Base-by-base conservation (phyloP, 2,113 vertebrate species). In the Amazona guildingii region DNA sequence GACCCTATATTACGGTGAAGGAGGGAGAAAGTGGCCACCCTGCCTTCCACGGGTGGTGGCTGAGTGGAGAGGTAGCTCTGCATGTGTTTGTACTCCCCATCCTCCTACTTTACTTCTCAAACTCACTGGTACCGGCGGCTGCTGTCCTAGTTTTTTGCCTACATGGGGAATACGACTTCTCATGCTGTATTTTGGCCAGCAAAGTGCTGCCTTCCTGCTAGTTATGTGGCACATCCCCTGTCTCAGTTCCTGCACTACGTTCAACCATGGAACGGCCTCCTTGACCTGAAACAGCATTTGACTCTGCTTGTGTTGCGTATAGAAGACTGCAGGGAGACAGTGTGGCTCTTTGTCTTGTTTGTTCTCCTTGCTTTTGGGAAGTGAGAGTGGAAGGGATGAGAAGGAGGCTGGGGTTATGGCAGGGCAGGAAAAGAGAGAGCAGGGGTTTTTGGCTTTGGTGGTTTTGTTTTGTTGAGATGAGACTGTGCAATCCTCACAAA, bases 281-380 rank as follows among this genome's bases (percentile, higher is more conserved):
- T 7, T 67, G 49, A 68, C 43, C 43, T 66, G 77, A 44, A 76
- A 48, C 7, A 29, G 20, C 1, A 3, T 79, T 63, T 72, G 31
- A 17, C 67, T 66, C 29, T 46, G 20, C n/a, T 52, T 73, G 39
- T 3, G 0, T n/a, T 68, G 13, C 24, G 12, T 0, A 0, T 11
- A 29, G 46, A 37, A 66, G 14, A 46, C 39, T 91, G 18, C 19
- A 62, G 35, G 44, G 35, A 75, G 16, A n/a, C 13, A 16, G 25
- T 23, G 46, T 0, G 0, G 4, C 10, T 66, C 18, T 85, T 69
- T 23, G 11, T 70, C 25, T 73, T 59, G 13, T n/a, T 61, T 52
- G 6, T 64, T 70, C 27, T 46, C 25, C n/a, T 46, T 67, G 33
- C 11, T 83, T 82, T 86, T 27, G 66, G 52, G 10, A 88, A 31